A percentile compares a stretch with the other conserved stretches of the same genome.
These are phyloP conservation scores for Drosophila atripex DNA, from an alignment of 2,888 invertebrate species.

Conservation along the genomic window DNA sequence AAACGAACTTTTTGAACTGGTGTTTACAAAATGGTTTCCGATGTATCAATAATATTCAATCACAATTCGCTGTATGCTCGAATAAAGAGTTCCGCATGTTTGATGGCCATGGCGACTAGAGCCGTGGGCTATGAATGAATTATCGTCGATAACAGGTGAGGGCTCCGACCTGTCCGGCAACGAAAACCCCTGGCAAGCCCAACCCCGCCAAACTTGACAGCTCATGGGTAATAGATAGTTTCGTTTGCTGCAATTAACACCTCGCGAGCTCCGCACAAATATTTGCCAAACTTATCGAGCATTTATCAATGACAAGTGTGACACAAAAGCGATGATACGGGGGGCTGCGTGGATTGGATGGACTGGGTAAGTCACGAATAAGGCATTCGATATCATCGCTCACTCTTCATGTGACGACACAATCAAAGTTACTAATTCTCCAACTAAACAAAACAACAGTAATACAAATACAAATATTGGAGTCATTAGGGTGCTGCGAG, in stretches of 20 bases:
- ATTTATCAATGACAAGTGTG: slow-evolving; percentile 64
- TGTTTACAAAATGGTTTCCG: slow-evolving; percentile 6
- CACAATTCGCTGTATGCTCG: slow-evolving; percentile 21
- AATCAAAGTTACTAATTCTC: slow-evolving; percentile 17
- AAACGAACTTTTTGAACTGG: not conserved
- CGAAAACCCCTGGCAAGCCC: not conserved
- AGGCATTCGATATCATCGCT: slow-evolving; percentile 6
- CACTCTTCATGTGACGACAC: slow-evolving; percentile 48
- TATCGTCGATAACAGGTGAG: slow-evolving; percentile 22
- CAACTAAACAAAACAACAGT: slow-evolving; percentile 2
- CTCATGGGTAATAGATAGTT: slow-evolving; percentile 59
- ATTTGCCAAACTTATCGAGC: slow-evolving; percentile 67
- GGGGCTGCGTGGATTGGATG: not conserved
- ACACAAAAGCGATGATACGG: slow-evolving; percentile 31
- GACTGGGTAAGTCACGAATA: slow-evolving; percentile 1
- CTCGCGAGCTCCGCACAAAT: slow-evolving; percentile 61
- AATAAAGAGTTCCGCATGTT: slow-evolving; percentile 18
- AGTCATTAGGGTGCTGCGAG: not conserved
- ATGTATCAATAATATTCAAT: slow-evolving; percentile 27
- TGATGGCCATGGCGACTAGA: not conserved
- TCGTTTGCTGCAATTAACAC: slow-evolving; percentile 69
- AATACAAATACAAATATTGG: not conserved
- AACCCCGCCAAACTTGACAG: slow-evolving; percentile 35
- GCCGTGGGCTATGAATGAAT: slow-evolving; percentile 32
- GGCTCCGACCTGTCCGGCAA: slow-evolving; percentile 8